Conservation (phyloP, 2,797 vertebrate genomes). For the Ataeniobius toweri region DNA sequence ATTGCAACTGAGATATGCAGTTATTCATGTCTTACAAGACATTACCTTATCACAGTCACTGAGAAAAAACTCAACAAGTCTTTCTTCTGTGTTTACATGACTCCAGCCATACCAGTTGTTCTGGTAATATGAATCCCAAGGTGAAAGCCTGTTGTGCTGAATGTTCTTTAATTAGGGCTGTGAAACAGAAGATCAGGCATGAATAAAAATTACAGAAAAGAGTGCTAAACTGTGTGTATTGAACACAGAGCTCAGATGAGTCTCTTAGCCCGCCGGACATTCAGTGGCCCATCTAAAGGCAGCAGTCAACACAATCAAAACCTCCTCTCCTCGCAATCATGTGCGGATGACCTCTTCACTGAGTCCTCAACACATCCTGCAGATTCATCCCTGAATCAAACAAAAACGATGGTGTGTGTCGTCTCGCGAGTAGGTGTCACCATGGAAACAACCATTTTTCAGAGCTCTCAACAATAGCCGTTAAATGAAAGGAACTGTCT, state of each 20-base stretch:
- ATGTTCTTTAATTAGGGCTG: slow-evolving; percentile 69
- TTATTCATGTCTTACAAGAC: slow-evolving; percentile 65
- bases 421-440: slow-evolving; percentile 74
- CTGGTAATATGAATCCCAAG: slow-evolving; percentile 46
- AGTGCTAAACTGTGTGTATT: slow-evolving; percentile 8
- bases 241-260: slow-evolving; percentile 28
- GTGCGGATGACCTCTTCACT: slow-evolving; percentile 56
- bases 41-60: slow-evolving; percentile 68
- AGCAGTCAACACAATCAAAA: slow-evolving; percentile 56
- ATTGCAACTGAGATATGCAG: slow-evolving; percentile 64
- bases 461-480: slow-evolving; percentile 71
- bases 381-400: slow-evolving; percentile 70
- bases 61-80: slow-evolving; percentile 47
- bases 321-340: slow-evolving; percentile 42
- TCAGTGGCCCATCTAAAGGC: slow-evolving; percentile 37
- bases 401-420: slow-evolving; percentile 73
- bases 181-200: slow-evolving; percentile 64
- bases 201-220: slow-evolving; percentile 17
- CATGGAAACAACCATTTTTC: slow-evolving; percentile 82
- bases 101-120: slow-evolving; percentile 29
- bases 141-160: slow-evolving; percentile 36
- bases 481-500: slow-evolving; percentile 75
- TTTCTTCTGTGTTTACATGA: slow-evolving; percentile 20
- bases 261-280: slow-evolving; percentile 22
- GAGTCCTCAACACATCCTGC: slow-evolving; percentile 40